These are phyloP conservation scores for Otus sunia DNA, from an alignment of 2,113 vertebrate genomes.

Conservation along the genomic window DNA sequence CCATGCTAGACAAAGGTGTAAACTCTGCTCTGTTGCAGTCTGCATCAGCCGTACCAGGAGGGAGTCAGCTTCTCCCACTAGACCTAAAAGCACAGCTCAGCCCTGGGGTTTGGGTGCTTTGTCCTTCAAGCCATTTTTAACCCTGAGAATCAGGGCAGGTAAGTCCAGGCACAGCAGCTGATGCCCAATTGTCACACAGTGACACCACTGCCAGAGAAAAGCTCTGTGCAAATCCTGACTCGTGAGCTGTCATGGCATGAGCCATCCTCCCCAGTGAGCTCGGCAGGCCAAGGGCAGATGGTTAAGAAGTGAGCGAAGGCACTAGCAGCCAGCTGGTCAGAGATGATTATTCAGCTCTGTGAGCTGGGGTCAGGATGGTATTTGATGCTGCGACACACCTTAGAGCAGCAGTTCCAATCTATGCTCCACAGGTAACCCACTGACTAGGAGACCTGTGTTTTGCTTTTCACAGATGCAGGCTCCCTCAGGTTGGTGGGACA, in stretches of 20 bases:
- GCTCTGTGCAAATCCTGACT: background rate
- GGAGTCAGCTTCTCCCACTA: background rate
- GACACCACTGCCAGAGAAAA: background rate
- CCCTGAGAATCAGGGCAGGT: background rate
- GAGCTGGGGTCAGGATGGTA: background rate
- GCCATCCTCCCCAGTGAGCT: background rate
- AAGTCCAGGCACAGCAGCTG: background rate
- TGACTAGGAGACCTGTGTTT: background rate
- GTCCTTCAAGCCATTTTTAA: background rate
- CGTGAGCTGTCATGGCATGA: background rate
- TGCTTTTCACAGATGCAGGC: background rate
- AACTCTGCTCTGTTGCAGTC: background rate
- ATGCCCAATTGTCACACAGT: background rate
- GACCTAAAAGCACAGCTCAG: background rate
- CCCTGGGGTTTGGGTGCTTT: background rate
- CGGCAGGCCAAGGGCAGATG: background rate
- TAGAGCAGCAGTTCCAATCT: background rate
- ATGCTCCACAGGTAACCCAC: background rate
- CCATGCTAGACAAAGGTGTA: background rate
- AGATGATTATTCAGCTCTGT: background rate
- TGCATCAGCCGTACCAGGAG: background rate
- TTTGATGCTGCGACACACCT: background rate
- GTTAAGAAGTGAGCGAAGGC: background rate
- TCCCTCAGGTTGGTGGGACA: background rate
- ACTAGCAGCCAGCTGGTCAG: background rate